Conservation (phyloP, 2,113 vertebrate species). For the Thamnophis sirtalis region DNA sequence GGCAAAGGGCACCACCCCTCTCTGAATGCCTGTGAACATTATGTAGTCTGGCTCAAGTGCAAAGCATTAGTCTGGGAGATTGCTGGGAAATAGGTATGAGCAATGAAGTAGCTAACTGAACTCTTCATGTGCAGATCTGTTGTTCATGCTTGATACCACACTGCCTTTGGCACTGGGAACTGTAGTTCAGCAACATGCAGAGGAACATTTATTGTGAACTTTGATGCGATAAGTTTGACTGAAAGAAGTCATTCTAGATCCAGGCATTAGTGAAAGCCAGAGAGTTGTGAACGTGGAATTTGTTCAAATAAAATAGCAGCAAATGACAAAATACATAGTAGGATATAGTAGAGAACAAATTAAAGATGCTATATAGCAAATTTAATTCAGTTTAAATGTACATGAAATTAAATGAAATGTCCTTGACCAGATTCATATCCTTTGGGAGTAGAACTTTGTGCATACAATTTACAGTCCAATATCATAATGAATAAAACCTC, state of each 20-base stretch:
- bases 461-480: neutral
- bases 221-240: neutral
- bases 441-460: neutral
- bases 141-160: too few species aligned
- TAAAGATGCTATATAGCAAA: neutral
- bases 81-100: too few species aligned
- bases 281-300: neutral
- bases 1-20: too few species aligned
- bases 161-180: neutral
- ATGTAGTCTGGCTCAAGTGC: too few species aligned
- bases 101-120: too few species aligned
- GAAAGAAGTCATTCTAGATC: neutral
- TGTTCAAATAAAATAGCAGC: neutral
- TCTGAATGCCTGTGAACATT: too few species aligned
- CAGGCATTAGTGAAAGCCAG: neutral
- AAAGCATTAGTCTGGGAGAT: too few species aligned
- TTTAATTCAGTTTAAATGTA: neutral
- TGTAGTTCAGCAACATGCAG: neutral
- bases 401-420: neutral
- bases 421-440: neutral
- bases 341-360: neutral
- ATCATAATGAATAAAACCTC: neutral
- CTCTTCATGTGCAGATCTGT: too few species aligned
- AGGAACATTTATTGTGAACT: neutral
- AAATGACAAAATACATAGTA: neutral